Evolutionary conservation across 2,888 invertebrate species (phyloP).

Genomic region (Cerceris ruficornis): DNA sequence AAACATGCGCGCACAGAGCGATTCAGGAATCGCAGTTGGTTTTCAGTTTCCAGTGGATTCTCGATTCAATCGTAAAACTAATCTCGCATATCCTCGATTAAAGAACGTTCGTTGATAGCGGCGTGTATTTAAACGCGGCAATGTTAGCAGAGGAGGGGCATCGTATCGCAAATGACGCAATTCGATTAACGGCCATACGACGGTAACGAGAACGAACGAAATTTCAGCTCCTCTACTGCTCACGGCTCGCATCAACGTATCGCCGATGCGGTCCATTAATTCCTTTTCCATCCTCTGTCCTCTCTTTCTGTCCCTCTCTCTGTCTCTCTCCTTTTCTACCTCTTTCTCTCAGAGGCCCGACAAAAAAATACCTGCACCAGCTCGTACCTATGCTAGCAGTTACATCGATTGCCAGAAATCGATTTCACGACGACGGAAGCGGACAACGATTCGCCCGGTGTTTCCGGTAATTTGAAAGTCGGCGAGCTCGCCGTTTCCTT

Average conservation of each 20-base stretch:
- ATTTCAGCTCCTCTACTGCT: conserved; percentile 14
- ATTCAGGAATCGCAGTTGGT: conserved; percentile 1
- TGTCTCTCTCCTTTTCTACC: no score
- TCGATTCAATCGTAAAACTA: conserved; percentile 38
- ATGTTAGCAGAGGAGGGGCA: conserved; percentile 14
- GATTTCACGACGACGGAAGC: conserved; percentile 17
- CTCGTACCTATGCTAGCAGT: background rate
- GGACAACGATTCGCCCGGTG: conserved; percentile 2
- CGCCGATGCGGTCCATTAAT: conserved; percentile 30
- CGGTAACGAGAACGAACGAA: conserved; percentile 10
- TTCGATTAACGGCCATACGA: conserved; percentile 34
- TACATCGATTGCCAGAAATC: background rate
- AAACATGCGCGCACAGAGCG: background rate
- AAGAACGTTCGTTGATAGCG: conserved; percentile 25
- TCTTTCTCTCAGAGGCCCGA: background rate
- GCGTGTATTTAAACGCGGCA: conserved; percentile 18
- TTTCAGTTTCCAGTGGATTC: background rate
- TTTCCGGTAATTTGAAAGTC: conserved; percentile 38
- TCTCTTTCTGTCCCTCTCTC: background rate
- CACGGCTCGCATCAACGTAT: conserved; percentile 21
- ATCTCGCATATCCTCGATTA: conserved; percentile 23
- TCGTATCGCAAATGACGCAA: conserved; percentile 25
- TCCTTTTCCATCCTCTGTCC: conserved; percentile 16
- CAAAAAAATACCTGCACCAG: background rate
- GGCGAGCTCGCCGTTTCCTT: conserved; percentile 5